Evolutionary conservation across 2,113 vertebrate species (phyloP).

Genomic region (Xyliphius kryptos): DNA sequence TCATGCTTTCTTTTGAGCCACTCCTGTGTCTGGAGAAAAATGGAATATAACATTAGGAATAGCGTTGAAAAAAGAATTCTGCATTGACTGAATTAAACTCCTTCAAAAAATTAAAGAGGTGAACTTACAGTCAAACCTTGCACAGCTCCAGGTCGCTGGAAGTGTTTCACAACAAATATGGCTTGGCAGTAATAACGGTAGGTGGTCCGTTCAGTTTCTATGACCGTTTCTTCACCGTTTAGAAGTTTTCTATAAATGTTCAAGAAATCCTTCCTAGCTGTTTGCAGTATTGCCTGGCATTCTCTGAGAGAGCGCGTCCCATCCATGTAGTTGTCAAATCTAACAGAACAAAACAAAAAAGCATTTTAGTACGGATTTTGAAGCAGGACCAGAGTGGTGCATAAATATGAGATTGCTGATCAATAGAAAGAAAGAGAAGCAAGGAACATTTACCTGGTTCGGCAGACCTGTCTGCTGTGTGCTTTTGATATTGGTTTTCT

Average conservation of each 20-base stretch:
- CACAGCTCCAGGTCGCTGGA: no score
- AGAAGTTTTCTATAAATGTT: not conserved
- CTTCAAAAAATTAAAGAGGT: not conserved
- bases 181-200: no score
- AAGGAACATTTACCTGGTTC: no score
- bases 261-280: not conserved
- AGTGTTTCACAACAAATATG: slow-evolving; percentile 2
- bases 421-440: no score
- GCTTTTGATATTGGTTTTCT: no score
- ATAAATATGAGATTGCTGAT: no score
- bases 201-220: not conserved
- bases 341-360: no score
- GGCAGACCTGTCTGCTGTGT: no score
- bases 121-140: no score
- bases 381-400: not conserved
- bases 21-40: no score
- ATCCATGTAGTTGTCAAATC: not conserved
- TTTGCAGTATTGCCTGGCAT: not conserved
- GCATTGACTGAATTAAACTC: no score
- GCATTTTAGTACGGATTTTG: not conserved
- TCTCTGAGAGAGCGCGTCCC: not conserved
- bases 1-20: not conserved
- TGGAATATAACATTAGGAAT: not conserved
- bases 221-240: not conserved
- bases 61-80: not conserved